Percentiles rank a stretch among this genome's conserved stretches.
Evolutionary conservation across 2,888 invertebrate genomes (phyloP).

Genomic region (Nineta flava): DNA sequence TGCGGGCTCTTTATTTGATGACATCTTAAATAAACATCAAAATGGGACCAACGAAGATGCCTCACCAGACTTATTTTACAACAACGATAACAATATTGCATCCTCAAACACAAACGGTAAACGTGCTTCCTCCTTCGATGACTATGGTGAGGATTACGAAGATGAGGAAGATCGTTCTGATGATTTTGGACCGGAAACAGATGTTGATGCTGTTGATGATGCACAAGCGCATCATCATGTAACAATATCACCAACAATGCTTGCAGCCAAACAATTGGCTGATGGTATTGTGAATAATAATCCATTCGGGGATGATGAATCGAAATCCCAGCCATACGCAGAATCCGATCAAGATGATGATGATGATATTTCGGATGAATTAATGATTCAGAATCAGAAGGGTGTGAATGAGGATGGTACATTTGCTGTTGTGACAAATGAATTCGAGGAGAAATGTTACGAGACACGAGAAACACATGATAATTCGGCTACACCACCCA

Average conservation of each 20-base stretch:
- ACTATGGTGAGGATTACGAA: conserved; percentile 11
- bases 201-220: conserved; percentile 50
- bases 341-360: conserved; percentile 4
- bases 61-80: conserved; percentile 9
- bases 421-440: conserved; percentile 10
- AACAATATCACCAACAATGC: conserved; percentile 20
- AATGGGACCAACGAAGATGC: conserved; percentile 9
- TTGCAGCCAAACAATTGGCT: conserved; percentile 21
- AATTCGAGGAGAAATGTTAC: conserved; percentile 15
- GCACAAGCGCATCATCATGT: conserved; percentile 14
- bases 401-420: not conserved
- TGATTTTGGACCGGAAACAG: conserved; percentile 61
- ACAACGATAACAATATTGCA: not conserved
- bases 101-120: conserved; percentile 16
- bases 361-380: not conserved
- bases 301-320: conserved; percentile 14
- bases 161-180: conserved; percentile 36
- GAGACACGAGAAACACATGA: conserved; percentile 22
- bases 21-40: conserved; percentile 15
- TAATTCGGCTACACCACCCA: conserved; percentile 43
- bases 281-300: conserved; percentile 22
- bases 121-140: conserved; percentile 11
- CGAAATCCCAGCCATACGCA: conserved; percentile 10
- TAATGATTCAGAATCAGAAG: not conserved
- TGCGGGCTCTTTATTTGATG: conserved; percentile 16